Conservation (phyloP, 2,797 vertebrate species). For the Pempheris klunzingeri region DNA sequence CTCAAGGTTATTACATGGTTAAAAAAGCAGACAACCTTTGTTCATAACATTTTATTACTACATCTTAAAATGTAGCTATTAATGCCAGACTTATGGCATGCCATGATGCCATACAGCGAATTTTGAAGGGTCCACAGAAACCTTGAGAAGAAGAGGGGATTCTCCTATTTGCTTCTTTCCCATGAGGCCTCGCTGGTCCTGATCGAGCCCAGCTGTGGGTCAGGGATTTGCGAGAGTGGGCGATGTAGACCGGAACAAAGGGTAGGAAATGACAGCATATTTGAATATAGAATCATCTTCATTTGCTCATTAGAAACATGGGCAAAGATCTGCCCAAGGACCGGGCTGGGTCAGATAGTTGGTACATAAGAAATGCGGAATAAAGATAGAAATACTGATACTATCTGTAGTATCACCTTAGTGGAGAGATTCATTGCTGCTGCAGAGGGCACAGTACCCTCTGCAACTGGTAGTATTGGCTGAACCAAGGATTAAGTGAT, state of each 20-base stretch:
- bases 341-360: slow-evolving; percentile 1
- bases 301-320: slow-evolving; percentile 23
- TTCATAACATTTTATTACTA: slow-evolving; percentile 3
- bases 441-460: too few relatives aligned
- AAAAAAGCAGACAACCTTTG: not conserved
- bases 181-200: slow-evolving; percentile 35
- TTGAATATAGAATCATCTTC: slow-evolving; percentile 30
- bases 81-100: not conserved
- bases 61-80: not conserved
- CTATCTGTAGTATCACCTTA: slow-evolving; percentile 4
- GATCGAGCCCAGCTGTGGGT: slow-evolving; percentile 73
- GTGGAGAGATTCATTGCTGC: too few relatives aligned
- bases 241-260: not conserved
- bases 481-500: too few relatives aligned
- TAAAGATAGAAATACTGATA: slow-evolving; percentile 4
- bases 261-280: not conserved
- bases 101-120: too few relatives aligned
- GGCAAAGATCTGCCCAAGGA: not conserved
- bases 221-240: slow-evolving; percentile 43
- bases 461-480: not conserved
- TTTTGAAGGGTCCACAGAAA: not conserved
- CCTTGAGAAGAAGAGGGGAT: not conserved
- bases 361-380: not conserved
- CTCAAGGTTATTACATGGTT: not conserved
- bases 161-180: slow-evolving; percentile 29